phyloP scores from a whole-genome alignment of 2,113 vertebrate genomes.

The Dicerorhinus sumatrensis region DNA sequence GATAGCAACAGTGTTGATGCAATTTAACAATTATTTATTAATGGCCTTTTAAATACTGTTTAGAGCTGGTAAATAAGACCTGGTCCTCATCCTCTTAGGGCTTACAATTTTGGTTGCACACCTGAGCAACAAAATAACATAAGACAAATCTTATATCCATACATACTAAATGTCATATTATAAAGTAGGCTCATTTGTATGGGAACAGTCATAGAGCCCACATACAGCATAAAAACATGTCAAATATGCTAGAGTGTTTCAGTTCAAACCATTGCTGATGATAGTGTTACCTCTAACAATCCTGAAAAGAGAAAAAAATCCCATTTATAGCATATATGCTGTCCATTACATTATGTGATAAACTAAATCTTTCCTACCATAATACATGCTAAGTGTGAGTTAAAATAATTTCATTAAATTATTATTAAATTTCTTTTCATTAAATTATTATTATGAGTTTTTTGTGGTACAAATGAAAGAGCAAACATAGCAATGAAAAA shows the following conservation, averaged over 20 bases:
- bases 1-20: not conserved
- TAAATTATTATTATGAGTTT: not conserved
- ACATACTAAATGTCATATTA: not conserved
- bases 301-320: not conserved
- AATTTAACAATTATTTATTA: constrained; percentile 7
- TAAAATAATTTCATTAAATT: not conserved
- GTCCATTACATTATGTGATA: not conserved
- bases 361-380: not conserved
- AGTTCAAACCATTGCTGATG: not conserved
- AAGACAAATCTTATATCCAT: not conserved
- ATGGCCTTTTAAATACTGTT: not conserved
- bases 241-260: not conserved
- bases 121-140: not conserved
- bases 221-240: not conserved
- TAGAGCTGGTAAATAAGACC: not conserved
- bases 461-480: not conserved
- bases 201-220: not conserved
- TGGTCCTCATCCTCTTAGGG: not conserved
- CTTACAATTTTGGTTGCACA: constrained; percentile 29
- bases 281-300: not conserved
- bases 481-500: not conserved
- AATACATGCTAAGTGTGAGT: not conserved
- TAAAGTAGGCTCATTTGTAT: not conserved
- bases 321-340: not conserved
- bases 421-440: too few species aligned